Evolutionary conservation across 1,140 invertebrate species (phyloP), one percentile per base, ranked within the genome.

Genomic region (Trichomalopsis sarcophagae): DNA sequence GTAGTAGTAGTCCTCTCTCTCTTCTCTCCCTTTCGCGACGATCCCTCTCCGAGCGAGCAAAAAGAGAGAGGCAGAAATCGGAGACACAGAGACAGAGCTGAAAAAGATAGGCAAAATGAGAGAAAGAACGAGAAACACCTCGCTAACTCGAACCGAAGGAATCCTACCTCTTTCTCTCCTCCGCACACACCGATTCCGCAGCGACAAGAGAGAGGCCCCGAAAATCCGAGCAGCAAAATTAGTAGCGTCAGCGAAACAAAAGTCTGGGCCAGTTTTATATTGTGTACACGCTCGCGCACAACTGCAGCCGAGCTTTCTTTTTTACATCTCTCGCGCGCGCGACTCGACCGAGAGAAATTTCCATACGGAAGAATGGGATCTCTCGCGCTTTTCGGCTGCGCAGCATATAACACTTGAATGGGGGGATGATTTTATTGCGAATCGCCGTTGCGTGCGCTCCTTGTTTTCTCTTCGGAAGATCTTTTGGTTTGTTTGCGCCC

Each of bases 1-100:
- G 81, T 85, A 84, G 79, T 36, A 68, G 66, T 33, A 30, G 44
- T 79, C 50, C 82, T 66, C 69, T 77, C 84, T 86, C 87, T 82
- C 87, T 88, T 84, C 88, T 89, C 89, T 89, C 88, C 76, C 83
- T 90, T 44, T 89, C 90, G 90, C 90, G 91, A 90, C 91, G 90
- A 90, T 89, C 88, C 89, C 90, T 91, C 91, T 88, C 89, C 91
- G 62, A 21, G 55, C 23, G 23, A 40, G 9, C 69, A 17, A 27
- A 23, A 21, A 84, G 66, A 36, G 71, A 74, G 13, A 73, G 27
- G 27, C 21, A 33, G 33, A 44, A 36, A 44, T 33, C 33, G 74
- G 50, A 55, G 44, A 62, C 55, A 21, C 55, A 62, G 75, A 62
- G 75, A 77, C 50, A 13, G 13, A 77, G 44, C 36, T 44, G 17